phyloP scores from a whole-genome alignment of 2,797 vertebrate genomes.

The Rhinogobio ventralis region DNA sequence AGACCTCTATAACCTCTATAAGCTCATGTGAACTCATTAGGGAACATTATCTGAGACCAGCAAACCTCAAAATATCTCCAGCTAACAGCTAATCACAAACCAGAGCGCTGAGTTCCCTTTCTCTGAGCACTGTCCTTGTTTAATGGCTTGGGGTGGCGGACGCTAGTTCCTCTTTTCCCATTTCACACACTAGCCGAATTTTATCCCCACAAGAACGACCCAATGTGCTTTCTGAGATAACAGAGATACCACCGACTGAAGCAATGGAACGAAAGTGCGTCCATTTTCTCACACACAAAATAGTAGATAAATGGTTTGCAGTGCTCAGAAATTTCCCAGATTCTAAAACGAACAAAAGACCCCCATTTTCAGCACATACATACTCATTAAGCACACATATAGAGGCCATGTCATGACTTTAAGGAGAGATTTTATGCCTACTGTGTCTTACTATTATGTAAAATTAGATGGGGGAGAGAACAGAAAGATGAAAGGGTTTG shows the following conservation, averaged over 20 bases:
- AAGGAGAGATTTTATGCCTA: constrained; percentile 25
- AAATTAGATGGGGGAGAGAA: constrained; percentile 37
- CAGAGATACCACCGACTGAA: background rate
- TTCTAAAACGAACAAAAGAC: constrained; percentile 31
- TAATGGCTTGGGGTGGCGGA: background rate
- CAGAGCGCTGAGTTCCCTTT: constrained; percentile 67
- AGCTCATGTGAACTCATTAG: constrained; percentile 77
- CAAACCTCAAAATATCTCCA: constrained; percentile 71
- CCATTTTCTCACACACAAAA: constrained; percentile 25
- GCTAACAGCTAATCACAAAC: constrained; percentile 76
- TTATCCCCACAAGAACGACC: constrained; percentile 6
- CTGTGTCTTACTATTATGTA: constrained; percentile 42
- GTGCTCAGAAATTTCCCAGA: constrained; percentile 17
- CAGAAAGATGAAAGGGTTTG: constrained; percentile 33
- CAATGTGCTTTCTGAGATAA: constrained; percentile 7
- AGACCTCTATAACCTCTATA: constrained; percentile 68
- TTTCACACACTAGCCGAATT: constrained; percentile 15
- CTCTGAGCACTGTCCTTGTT: constrained; percentile 68
- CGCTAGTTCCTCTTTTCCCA: background rate
- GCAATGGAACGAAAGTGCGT: constrained; percentile 19
- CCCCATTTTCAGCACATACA: constrained; percentile 20
- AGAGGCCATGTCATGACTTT: constrained; percentile 32
- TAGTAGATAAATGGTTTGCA: background rate
- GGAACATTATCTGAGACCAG: constrained; percentile 75
- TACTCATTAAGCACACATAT: constrained; percentile 41